Percentiles rank a stretch among this genome's conserved stretches.
Conservation (phyloP, 2,797 vertebrate species). For the Monodelphis domestica region DNA sequence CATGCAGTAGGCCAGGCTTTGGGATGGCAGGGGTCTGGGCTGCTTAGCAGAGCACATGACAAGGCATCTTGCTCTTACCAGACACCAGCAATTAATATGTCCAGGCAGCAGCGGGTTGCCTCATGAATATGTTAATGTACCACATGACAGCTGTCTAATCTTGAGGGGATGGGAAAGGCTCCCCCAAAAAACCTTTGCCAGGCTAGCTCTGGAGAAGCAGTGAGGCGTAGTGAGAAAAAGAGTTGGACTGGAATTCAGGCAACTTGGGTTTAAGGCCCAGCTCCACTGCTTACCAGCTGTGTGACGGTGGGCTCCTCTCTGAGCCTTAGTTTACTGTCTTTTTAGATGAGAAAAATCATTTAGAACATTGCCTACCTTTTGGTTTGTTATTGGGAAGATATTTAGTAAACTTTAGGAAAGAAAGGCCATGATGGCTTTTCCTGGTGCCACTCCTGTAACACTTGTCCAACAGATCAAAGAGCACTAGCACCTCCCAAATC, state of each 20-base stretch:
- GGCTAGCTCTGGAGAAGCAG: conserved; percentile 9
- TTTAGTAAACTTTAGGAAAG: background rate
- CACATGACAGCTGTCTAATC: conserved; percentile 40
- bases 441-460: background rate
- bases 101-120: conserved; percentile 9
- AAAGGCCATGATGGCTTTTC: background rate
- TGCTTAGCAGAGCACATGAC: conserved; percentile 49
- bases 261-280: background rate
- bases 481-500: conserved; percentile 19
- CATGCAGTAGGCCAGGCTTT: conserved; percentile 38
- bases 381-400: background rate
- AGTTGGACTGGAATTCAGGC: background rate
- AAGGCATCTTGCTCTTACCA: conserved; percentile 55
- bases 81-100: conserved; percentile 52
- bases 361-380: background rate
- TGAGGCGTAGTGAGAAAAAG: background rate
- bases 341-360: background rate
- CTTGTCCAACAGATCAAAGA: conserved; percentile 41
- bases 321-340: background rate
- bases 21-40: conserved; percentile 37
- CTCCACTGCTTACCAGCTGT: background rate
- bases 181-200: conserved; percentile 45
- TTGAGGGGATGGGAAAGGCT: conserved; percentile 19
- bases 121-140: conserved; percentile 63
- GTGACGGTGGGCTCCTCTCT: background rate